Evolutionary conservation across 1,140 invertebrate genomes (phyloP).

Genomic region (Orchesella cincta): DNA sequence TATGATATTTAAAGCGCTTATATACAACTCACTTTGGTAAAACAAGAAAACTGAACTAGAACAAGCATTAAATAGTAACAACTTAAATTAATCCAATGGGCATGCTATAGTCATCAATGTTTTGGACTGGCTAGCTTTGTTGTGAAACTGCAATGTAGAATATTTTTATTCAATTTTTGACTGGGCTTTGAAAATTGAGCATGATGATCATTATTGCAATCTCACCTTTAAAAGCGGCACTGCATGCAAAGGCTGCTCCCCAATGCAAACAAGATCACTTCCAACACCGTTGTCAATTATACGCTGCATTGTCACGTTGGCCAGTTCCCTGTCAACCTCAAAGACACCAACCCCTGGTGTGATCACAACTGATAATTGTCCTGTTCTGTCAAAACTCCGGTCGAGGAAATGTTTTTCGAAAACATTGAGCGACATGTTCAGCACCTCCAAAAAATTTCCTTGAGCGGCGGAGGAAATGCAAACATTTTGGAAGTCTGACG

Average conservation of each 20-base stretch:
- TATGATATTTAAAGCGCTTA: too few relatives aligned
- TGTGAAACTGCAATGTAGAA: constrained; percentile 81
- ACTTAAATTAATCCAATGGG: constrained; percentile 98
- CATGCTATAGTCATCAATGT: constrained; percentile 93
- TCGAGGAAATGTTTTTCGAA: constrained; percentile 99
- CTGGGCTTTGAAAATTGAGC: too few relatives aligned
- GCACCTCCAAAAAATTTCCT: constrained; percentile 97
- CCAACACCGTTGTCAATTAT: constrained; percentile 97
- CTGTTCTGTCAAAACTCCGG: constrained; percentile 95
- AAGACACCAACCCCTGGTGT: constrained; percentile 97
- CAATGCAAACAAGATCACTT: constrained; percentile 93
- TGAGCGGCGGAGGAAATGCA: constrained; percentile 90
- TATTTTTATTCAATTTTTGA: too few relatives aligned
- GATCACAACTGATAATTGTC: constrained; percentile 95
- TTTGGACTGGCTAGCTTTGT: constrained; percentile 81
- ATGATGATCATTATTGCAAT: too few relatives aligned
- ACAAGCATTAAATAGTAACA: constrained; percentile 47
- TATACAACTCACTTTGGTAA: too few relatives aligned
- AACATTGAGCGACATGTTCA: constrained; percentile 97
- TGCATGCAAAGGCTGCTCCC: constrained; percentile 98
- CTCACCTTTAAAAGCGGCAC: constrained; percentile 93
- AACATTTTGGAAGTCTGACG: constrained; percentile 74
- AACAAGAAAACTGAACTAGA: too few relatives aligned
- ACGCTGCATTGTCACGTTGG: constrained; percentile 96
- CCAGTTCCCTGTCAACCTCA: constrained; percentile 94